phyloP scores from a whole-genome alignment of 2,888 invertebrate species.

The Linnaemya vulpina region DNA sequence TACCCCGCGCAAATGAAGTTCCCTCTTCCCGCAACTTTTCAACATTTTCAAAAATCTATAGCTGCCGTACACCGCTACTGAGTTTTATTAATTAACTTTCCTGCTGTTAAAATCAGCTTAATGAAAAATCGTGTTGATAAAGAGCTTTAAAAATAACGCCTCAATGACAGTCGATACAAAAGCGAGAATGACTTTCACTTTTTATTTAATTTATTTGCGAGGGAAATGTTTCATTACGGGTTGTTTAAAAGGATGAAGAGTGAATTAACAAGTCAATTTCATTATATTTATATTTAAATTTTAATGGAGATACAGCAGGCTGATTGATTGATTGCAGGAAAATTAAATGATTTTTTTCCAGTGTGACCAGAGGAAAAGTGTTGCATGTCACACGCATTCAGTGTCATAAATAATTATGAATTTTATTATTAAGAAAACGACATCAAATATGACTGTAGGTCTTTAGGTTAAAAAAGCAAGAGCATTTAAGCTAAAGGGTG shows the following conservation, averaged over 20 bases:
- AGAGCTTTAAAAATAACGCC: background rate
- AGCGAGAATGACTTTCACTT: background rate
- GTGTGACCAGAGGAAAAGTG: background rate
- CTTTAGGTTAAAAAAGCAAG: no score
- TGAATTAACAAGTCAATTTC: background rate
- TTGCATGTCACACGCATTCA: background rate
- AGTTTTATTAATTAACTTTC: background rate
- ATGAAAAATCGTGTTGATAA: background rate
- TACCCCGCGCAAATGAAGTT: no score
- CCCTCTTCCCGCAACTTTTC: no score
- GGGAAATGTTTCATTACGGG: background rate
- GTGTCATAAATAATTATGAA: no score
- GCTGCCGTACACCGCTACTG: background rate
- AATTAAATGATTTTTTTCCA: background rate
- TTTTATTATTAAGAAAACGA: no score
- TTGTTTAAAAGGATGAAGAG: background rate
- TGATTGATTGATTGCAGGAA: background rate
- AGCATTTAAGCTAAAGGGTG: no score
- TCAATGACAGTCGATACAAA: background rate
- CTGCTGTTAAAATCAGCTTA: background rate
- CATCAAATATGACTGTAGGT: no score
- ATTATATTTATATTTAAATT: no score
- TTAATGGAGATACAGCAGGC: background rate
- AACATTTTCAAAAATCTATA: background rate
- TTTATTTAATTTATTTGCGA: background rate